Conservation (phyloP, 2,113 vertebrate species). For the Bambusicola thoracicus region DNA sequence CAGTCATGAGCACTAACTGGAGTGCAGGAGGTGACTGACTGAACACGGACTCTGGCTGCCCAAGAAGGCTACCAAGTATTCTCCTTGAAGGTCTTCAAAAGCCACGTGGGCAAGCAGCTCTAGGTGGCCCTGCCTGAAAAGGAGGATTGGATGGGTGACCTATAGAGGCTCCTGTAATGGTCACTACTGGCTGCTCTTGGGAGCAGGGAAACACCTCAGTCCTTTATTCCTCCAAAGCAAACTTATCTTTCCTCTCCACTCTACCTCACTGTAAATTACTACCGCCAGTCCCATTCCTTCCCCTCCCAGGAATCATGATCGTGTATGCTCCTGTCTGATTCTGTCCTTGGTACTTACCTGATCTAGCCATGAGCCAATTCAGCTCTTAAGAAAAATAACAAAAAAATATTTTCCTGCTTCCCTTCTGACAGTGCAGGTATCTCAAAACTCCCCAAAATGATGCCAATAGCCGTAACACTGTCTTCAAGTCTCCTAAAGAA, state of each 20-base stretch:
- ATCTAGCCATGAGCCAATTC: background rate
- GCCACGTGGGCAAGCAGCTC: background rate
- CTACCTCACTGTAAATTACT: rapidly evolving
- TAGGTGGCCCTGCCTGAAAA: background rate
- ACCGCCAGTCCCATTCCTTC: background rate
- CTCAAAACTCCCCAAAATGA: background rate
- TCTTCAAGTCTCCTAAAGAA: background rate
- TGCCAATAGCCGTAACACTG: background rate
- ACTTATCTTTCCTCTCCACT: background rate
- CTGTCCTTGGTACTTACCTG: background rate
- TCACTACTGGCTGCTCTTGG: too few species aligned
- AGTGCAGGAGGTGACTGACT: background rate
- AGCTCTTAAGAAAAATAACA: background rate
- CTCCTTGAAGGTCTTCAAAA: background rate
- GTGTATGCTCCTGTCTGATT: rapidly evolving
- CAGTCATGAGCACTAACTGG: background rate
- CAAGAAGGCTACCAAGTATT: background rate
- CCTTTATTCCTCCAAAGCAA: background rate
- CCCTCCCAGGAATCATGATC: background rate
- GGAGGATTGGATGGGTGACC: rapidly evolving
- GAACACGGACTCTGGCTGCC: background rate
- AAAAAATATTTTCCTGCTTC: background rate
- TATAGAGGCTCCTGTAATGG: background rate
- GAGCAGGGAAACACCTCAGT: background rate
- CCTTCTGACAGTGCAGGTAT: background rate